These are phyloP conservation scores for Chionomys nivalis DNA, from an alignment of 2,113 vertebrate genomes.

Conservation along the genomic window DNA sequence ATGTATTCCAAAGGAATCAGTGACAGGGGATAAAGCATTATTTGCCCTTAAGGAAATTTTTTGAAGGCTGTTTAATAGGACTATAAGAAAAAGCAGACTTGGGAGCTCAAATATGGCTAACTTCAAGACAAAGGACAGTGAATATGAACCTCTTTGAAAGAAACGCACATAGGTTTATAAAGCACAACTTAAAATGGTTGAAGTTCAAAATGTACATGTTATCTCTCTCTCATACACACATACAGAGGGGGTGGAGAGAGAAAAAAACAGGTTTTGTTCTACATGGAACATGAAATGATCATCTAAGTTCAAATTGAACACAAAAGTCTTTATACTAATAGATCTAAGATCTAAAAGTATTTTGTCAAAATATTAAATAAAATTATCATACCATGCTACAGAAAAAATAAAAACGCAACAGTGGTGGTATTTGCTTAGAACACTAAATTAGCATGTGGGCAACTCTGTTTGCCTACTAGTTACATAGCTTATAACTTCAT, in stretches of 20 bases:
- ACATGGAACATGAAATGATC: not conserved
- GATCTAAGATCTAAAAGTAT: not conserved
- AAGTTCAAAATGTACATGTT: not conserved
- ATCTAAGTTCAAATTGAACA: not conserved
- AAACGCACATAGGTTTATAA: not conserved
- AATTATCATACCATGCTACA: not conserved
- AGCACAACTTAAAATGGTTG: not conserved
- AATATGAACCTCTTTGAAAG: not conserved
- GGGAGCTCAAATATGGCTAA: not conserved
- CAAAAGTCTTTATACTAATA: not conserved
- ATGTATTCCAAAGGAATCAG: not conserved
- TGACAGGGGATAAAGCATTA: not conserved
- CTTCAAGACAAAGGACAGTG: not conserved
- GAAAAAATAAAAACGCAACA: not conserved
- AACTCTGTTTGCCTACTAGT: not conserved
- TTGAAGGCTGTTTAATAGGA: not conserved
- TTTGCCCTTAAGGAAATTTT: not conserved
- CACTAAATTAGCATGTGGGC: not conserved
- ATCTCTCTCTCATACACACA: not conserved
- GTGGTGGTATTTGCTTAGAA: not conserved
- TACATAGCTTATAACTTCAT: not conserved
- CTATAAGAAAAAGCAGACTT: not conserved
- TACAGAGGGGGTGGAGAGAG: no score
- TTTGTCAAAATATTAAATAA: not conserved
- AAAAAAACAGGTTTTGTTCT: not conserved